Percentiles rank a stretch among this genome's conserved stretches.
These are phyloP conservation scores for Phataginus tricuspis DNA, from an alignment of 2,797 vertebrate genomes.

Conservation along the genomic window DNA sequence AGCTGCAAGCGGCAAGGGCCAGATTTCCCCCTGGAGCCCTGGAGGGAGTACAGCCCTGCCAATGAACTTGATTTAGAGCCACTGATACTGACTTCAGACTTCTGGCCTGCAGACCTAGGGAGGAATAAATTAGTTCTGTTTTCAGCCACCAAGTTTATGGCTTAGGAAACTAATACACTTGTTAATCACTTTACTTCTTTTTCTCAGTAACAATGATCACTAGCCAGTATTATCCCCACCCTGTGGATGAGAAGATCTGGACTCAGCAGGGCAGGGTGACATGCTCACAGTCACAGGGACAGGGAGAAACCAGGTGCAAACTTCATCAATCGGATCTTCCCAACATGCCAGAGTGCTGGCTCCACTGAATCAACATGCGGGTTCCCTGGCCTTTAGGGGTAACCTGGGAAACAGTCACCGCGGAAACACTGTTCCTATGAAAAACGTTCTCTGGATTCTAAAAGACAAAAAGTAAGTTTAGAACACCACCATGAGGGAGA, in stretches of 20 bases:
- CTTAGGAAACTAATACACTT: background rate
- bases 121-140: background rate
- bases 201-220: background rate
- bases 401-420: background rate
- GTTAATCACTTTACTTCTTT: background rate
- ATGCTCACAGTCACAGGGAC: accelerated
- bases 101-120: background rate
- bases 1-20: no score
- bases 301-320: background rate
- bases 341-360: background rate
- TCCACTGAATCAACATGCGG: accelerated
- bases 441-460: background rate
- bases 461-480: background rate
- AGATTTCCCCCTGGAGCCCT: background rate
- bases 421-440: background rate
- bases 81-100: background rate
- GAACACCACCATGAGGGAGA: background rate
- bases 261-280: accelerated
- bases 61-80: background rate
- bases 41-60: accelerated
- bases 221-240: background rate
- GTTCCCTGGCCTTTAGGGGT: background rate
- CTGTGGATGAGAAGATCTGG: background rate
- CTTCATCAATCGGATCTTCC: background rate
- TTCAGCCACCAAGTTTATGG: background rate